Conservation (phyloP, 1,140 invertebrate species). For the Caerostris darwini region DNA sequence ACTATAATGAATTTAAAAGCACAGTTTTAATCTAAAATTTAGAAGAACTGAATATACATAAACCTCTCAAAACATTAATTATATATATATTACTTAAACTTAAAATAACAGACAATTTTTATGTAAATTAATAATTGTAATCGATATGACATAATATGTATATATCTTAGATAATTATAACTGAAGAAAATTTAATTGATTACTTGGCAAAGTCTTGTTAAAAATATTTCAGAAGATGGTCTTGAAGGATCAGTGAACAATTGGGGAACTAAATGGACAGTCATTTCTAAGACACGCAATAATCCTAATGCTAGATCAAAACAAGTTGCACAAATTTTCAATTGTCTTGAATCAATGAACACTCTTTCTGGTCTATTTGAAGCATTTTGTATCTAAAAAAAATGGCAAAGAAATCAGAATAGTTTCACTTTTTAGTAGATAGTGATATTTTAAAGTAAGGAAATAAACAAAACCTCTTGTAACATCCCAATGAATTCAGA, state of each 20-base stretch:
- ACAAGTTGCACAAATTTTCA: constrained; percentile 92
- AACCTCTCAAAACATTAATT: too few relatives aligned
- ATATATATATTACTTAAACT: too few relatives aligned
- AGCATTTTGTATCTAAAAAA: constrained; percentile 85
- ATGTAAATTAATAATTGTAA: too few relatives aligned
- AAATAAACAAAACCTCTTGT: constrained; percentile 87
- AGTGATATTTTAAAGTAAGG: not conserved
- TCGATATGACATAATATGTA: too few relatives aligned
- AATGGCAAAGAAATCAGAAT: not conserved
- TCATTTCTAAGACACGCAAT: constrained; percentile 91
- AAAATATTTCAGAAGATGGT: constrained; percentile 85
- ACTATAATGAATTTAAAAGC: not conserved
- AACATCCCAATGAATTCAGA: constrained; percentile 93
- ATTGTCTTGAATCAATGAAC: constrained; percentile 88
- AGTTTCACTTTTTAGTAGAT: not conserved
- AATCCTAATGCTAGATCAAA: constrained; percentile 88
- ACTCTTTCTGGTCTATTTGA: constrained; percentile 83
- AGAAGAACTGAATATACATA: not conserved
- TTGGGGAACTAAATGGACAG: constrained; percentile 85
- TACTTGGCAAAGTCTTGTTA: constrained; percentile 87
- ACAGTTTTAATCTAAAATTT: not conserved
- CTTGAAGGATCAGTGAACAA: constrained; percentile 85
- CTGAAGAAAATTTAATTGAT: not conserved
- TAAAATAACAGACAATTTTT: too few relatives aligned
- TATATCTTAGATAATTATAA: not conserved